Base-by-base conservation (phyloP, 2,113 vertebrate species). In the Bagarius yarrelli region DNA sequence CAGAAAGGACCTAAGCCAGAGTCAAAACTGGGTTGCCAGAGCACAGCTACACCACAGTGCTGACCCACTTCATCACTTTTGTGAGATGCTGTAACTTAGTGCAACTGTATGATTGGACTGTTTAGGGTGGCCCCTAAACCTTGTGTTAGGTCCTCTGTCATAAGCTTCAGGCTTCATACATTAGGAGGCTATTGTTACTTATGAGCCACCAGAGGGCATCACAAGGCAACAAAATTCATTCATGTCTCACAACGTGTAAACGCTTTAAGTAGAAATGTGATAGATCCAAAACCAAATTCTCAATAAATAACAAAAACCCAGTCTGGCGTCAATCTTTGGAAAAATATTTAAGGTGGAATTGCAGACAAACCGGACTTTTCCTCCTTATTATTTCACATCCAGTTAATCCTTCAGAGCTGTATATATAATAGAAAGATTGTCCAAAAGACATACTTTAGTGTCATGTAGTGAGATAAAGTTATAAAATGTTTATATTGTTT, bases 391-490 rank as follows among this genome's bases (percentile, higher is more conserved):
- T 27, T 36, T 56, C 50, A n/a, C 50, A 19, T 78, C 55, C 76
- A 56, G 15, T 57, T 56, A 79, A 21, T 71, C 25, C 66, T 50
- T 13, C 21, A 34, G 53, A 36, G 55, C 34, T 47, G 36, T 4
- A 15, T 71, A 55, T 71, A 50, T 47, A 34, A 71, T 60, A 55
- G 25, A 36, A 32, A 71, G 23, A 1, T 30, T 57, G 53, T 23
- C 40, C 14, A 59, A 36, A 27, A 13, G 56, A 30, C 64, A 36
- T 56, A 2, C n/a, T 59, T 60, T 66, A 71, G 78, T 30, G 53
- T 18, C 55, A 23, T 50, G 66, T 56, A 70, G 15, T 40, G 55
- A 80, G 78, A 34, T 70, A 32, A 59, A 71, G 47, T 56, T 59
- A 57, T 32, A 57, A 34, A 69, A 56, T 18, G 36, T 6, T 6